phyloP scores from a whole-genome alignment of 2,797 vertebrate species.

The Prionace glauca region DNA sequence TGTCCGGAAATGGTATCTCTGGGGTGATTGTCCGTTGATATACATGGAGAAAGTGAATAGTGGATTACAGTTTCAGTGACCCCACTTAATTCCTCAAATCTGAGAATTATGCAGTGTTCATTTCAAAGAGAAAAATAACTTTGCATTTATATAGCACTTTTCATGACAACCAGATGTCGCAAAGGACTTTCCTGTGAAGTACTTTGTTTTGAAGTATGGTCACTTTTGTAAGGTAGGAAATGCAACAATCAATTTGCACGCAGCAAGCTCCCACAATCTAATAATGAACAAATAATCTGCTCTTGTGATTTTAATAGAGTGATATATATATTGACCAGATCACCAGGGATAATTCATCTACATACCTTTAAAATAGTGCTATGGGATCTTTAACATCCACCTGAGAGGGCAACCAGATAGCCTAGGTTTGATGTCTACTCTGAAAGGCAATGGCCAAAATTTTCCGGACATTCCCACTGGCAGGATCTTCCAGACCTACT shows the following conservation, averaged over 20 bases:
- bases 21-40: neutral
- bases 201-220: neutral
- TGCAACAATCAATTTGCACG: neutral
- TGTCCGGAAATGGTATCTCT: neutral
- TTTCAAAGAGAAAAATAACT: neutral
- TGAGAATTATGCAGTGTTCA: neutral
- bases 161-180: neutral
- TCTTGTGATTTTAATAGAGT: no score
- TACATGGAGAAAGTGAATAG: neutral
- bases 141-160: neutral
- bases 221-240: neutral
- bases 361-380: no score
- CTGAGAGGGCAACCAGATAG: no score
- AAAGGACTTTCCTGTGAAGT: neutral
- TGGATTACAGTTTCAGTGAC: neutral
- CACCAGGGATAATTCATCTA: no score
- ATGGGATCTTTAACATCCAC: no score
- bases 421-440: no score
- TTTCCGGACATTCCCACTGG: no score
- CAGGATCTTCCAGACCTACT: no score
- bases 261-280: neutral
- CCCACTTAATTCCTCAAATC: neutral
- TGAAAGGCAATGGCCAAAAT: no score
- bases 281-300: no score
- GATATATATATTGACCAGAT: no score